Evolutionary conservation across 2,113 vertebrate genomes (phyloP).

Genomic region (Mirza zaza): DNA sequence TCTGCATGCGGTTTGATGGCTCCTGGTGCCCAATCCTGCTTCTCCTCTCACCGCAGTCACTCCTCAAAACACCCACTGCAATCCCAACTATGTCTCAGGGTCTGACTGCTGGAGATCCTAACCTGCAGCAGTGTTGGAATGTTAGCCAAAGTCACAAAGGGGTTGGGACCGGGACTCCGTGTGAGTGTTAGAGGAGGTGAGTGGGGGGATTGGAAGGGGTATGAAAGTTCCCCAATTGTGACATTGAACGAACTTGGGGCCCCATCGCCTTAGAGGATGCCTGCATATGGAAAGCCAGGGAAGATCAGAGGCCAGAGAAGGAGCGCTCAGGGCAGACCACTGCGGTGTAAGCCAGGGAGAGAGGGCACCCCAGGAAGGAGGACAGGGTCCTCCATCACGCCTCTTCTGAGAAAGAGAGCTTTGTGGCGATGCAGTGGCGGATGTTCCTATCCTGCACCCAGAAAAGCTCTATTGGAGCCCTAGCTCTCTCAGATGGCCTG

Average conservation of each 20-base stretch:
- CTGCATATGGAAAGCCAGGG: neutral
- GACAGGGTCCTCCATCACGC: rapidly evolving
- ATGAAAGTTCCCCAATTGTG: neutral
- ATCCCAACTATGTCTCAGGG: neutral
- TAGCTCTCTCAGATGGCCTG: neutral
- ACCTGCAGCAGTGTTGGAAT: neutral
- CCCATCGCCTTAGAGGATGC: neutral
- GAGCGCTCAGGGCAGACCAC: neutral
- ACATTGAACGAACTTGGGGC: neutral
- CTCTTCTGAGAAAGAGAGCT: neutral
- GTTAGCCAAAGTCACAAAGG: neutral
- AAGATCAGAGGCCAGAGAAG: neutral
- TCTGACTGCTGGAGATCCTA: neutral
- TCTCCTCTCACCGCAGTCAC: neutral
- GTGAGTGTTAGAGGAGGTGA: neutral
- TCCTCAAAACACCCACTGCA: neutral
- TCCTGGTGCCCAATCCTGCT: neutral
- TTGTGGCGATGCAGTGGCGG: no score
- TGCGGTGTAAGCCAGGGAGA: neutral
- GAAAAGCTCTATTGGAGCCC: neutral
- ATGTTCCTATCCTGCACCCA: neutral
- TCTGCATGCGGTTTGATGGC: neutral
- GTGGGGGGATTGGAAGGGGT: neutral
- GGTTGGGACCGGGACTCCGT: neutral
- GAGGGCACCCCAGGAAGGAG: neutral